Evolutionary conservation across 2,888 invertebrate species (phyloP).

Genomic region (Danaus chrysippus): DNA sequence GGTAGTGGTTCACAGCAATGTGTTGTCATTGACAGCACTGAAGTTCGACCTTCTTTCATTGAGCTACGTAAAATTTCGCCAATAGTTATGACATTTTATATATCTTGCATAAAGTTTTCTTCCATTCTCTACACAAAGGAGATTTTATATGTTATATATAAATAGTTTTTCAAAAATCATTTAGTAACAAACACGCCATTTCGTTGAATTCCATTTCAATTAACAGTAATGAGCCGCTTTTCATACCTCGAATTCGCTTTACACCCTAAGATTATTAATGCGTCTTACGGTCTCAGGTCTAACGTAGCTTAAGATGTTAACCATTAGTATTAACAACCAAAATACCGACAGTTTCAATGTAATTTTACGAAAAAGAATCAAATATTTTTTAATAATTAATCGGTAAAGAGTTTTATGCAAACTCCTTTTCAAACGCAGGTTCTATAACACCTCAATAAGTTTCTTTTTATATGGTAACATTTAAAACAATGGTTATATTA

Average conservation of each 20-base stretch:
- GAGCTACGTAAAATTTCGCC: conserved; percentile 14
- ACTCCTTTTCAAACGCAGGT: too few species aligned
- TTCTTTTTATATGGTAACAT: too few species aligned
- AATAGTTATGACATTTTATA: background rate
- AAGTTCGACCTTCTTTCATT: conserved; percentile 24
- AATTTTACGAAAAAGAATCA: too few species aligned
- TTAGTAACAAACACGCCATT: conserved; percentile 18
- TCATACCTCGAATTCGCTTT: conserved; percentile 15
- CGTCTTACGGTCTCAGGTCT: background rate
- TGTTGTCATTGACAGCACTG: conserved; percentile 19
- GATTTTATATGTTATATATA: background rate
- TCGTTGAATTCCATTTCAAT: conserved; percentile 20
- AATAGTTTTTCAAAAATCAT: conserved; percentile 17
- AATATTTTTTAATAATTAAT: too few species aligned
- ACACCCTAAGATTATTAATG: background rate
- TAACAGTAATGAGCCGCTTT: conserved; percentile 24
- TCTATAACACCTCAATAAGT: too few species aligned
- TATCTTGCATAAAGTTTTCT: background rate
- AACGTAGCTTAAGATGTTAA: background rate
- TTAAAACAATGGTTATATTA: too few species aligned
- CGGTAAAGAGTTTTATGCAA: too few species aligned
- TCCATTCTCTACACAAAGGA: too few species aligned
- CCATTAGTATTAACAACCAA: too few species aligned
- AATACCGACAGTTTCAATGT: too few species aligned
- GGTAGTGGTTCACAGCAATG: conserved; percentile 21